Base-by-base conservation (phyloP, 1,140 invertebrate species). In the Phenacoccus solenopsis region DNA sequence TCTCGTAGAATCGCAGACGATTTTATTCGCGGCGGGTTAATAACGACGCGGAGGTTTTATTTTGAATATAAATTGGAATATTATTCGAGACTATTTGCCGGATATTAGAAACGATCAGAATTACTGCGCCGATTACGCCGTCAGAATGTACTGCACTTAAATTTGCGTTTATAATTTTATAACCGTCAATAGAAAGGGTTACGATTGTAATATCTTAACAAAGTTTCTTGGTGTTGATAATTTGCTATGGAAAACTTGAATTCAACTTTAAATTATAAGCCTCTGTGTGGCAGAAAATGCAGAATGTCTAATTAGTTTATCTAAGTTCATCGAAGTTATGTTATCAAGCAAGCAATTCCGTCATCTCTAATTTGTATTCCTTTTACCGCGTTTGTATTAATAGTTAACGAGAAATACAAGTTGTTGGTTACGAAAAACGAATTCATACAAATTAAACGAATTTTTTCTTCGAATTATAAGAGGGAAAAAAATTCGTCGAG, bases 231-330 rank as follows among this genome's bases (percentile, higher is more conserved):
- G 38, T 49, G 38, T 49, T 49, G 38, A 49, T 49, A 49, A 49
- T 49, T 49, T 49, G 12, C 38, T 49, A 10, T 49, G 38, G 38
- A 49, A 49, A 49, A 49, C 38, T 49, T n/a, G 16, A 49, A 49
- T 49, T 49, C 38, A 49, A 49, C 38, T 49, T 49, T 49, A 49
- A 49, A 49, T 49, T 49, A 49, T 49, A 49, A 49, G 38, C 38
- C 38, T 49, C 38, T 49, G 12, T 49, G 12, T 49, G 13, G 38
- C 38, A 49, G 38, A 49, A 49, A 49, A 49, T 49, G 38, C 38
- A 49, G 38, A 49, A 49, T 49, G 38, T 49, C 38, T 49, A 49
- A 49, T 49, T 49, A 49, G 38, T 49, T 49, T 49, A 49, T n/a
- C 38, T n/a, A 49, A 49, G 38, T 49, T 49, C 38, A 49, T 49